phyloP scores from a whole-genome alignment of 2,888 invertebrate species.

The Brenthis daphne region DNA sequence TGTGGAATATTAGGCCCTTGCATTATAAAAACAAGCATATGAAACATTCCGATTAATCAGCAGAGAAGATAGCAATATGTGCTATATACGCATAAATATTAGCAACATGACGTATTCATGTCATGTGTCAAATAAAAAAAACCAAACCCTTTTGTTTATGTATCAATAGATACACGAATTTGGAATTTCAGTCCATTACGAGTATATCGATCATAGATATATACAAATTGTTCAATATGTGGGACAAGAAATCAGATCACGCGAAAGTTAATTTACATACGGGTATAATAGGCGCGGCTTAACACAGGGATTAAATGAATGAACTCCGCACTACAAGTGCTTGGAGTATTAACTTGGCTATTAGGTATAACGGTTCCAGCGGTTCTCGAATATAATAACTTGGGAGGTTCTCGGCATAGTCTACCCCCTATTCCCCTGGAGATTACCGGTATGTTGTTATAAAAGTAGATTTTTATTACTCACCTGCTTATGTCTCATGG shows the following conservation, averaged over 20 bases:
- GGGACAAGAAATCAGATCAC: conserved; percentile 13
- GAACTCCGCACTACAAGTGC: conserved; percentile 23
- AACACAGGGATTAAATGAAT: conserved; percentile 23
- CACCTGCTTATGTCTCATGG: conserved; percentile 43
- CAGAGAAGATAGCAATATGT: no score
- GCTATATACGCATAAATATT: no score
- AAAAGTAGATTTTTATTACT: conserved; percentile 47
- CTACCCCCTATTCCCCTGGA: neutral
- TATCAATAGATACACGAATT: no score
- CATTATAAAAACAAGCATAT: no score
- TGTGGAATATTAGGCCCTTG: no score
- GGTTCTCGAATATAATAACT: conserved; percentile 13
- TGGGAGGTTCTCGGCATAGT: neutral
- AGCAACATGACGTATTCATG: no score
- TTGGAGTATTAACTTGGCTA: conserved; percentile 24
- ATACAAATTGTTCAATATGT: conserved; percentile 6
- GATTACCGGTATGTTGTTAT: conserved; percentile 22
- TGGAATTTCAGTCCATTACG: no score
- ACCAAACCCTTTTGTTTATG: no score
- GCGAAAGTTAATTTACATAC: conserved; percentile 32
- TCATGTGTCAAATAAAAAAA: no score
- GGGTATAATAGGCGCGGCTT: conserved; percentile 25
- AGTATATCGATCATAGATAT: neutral
- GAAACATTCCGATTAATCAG: no score
- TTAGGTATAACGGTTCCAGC: conserved; percentile 14